These are phyloP conservation scores for Tenthredo livida DNA, from an alignment of 2,888 invertebrate genomes.

Conservation along the genomic window DNA sequence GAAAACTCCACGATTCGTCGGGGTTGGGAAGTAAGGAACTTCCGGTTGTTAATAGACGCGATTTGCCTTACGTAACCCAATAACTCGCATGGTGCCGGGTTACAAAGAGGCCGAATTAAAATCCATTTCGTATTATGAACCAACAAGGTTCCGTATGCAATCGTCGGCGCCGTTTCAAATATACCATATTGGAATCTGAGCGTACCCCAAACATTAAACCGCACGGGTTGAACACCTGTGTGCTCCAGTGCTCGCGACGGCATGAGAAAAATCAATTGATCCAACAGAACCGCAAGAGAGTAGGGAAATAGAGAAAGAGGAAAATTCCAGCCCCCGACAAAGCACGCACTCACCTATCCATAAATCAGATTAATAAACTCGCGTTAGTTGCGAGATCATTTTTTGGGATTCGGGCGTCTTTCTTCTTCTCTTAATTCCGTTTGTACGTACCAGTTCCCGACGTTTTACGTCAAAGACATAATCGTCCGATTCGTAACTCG, in stretches of 20 bases:
- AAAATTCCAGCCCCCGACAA: slow-evolving; percentile 42
- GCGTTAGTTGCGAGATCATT: not conserved
- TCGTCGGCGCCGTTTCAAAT: slow-evolving; percentile 64
- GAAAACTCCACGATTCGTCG: not conserved
- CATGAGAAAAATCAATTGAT: slow-evolving; percentile 68
- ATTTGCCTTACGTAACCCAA: slow-evolving; percentile 35
- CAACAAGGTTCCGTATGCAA: slow-evolving; percentile 66
- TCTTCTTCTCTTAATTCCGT: not conserved
- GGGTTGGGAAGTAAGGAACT: slow-evolving; percentile 1
- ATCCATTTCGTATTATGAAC: slow-evolving; percentile 72
- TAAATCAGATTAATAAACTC: slow-evolving; percentile 72
- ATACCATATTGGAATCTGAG: slow-evolving; percentile 65
- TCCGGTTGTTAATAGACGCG: slow-evolving; percentile 43
- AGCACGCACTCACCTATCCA: slow-evolving; percentile 62
- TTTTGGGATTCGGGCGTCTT: not conserved
- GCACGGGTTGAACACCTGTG: slow-evolving; percentile 49
- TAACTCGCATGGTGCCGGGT: slow-evolving; percentile 61
- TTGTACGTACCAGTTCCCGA: not conserved
- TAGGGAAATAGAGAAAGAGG: slow-evolving; percentile 45
- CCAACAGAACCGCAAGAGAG: slow-evolving; percentile 55
- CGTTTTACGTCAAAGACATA: not conserved
- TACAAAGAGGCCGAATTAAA: slow-evolving; percentile 73
- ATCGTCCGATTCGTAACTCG: slow-evolving; percentile 40
- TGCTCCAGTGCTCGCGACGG: slow-evolving; percentile 58
- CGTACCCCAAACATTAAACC: slow-evolving; percentile 59